phyloP scores from a whole-genome alignment of 2,113 vertebrate species.

The Crotalus tigris region DNA sequence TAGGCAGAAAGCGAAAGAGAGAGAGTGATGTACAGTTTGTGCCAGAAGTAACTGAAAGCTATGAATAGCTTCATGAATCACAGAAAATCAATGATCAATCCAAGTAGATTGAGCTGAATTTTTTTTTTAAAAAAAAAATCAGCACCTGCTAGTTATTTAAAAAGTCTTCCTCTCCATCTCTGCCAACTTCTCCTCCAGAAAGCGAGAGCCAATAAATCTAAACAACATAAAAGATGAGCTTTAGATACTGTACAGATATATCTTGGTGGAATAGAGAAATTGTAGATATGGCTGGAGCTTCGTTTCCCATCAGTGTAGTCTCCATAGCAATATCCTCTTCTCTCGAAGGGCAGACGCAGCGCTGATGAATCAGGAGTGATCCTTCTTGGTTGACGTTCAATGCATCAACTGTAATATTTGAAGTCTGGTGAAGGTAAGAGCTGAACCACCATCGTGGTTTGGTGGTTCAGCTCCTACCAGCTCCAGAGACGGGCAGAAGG shows the following conservation, averaged over 20 bases:
- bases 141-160: background rate
- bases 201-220: background rate
- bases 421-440: background rate
- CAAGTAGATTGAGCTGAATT: background rate
- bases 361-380: background rate
- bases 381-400: background rate
- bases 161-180: background rate
- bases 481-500: background rate
- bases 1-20: background rate
- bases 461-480: background rate
- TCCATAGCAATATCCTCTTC: background rate
- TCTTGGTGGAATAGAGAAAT: background rate
- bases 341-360: background rate
- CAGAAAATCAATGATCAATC: conserved; percentile 7
- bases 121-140: background rate
- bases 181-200: background rate
- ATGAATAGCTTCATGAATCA: conserved; percentile 6
- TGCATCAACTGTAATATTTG: background rate
- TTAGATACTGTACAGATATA: background rate
- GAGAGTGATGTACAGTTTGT: background rate
- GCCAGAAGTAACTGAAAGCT: background rate
- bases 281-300: background rate
- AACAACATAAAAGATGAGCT: background rate
- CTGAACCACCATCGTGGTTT: background rate
- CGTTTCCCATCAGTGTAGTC: background rate